These are phyloP conservation scores for Corythoichthys haematopterus DNA, from an alignment of 2,113 vertebrate genomes.

Conservation along the genomic window DNA sequence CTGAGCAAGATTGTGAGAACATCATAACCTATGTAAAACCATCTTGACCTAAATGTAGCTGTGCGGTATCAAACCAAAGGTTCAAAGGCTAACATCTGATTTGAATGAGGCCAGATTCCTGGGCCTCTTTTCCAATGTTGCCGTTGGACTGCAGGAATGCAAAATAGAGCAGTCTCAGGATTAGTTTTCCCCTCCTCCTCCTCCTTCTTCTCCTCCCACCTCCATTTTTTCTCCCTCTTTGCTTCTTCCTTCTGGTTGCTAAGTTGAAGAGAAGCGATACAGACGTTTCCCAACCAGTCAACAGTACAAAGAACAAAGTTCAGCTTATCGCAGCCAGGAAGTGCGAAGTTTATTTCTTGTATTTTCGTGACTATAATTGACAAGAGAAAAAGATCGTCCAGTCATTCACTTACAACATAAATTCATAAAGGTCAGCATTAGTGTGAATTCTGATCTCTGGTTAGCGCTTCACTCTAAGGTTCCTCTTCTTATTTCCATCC, in stretches of 20 bases:
- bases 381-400: neutral
- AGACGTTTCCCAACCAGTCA: conserved; percentile 40
- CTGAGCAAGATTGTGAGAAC: neutral
- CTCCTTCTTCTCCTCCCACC: conserved; percentile 31
- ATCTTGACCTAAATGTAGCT: conserved; percentile 16
- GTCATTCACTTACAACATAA: neutral
- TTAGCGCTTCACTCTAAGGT: conserved; percentile 1
- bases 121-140: conserved; percentile 57
- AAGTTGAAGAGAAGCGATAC: conserved; percentile 15
- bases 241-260: conserved; percentile 29
- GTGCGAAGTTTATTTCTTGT: conserved; percentile 38
- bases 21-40: neutral
- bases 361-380: neutral
- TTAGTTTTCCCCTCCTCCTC: conserved; percentile 54
- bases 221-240: conserved; percentile 13
- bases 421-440: neutral
- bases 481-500: conserved; percentile 17
- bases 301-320: conserved; percentile 35
- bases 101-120: conserved; percentile 58
- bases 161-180: conserved; percentile 50
- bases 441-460: conserved; percentile 14
- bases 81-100: conserved; percentile 49
- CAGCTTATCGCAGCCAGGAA: conserved; percentile 38
- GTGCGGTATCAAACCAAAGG: conserved; percentile 4
- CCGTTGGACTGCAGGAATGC: conserved; percentile 62